Conservation (phyloP, 2,113 vertebrate genomes). For the Lanius collurio region DNA sequence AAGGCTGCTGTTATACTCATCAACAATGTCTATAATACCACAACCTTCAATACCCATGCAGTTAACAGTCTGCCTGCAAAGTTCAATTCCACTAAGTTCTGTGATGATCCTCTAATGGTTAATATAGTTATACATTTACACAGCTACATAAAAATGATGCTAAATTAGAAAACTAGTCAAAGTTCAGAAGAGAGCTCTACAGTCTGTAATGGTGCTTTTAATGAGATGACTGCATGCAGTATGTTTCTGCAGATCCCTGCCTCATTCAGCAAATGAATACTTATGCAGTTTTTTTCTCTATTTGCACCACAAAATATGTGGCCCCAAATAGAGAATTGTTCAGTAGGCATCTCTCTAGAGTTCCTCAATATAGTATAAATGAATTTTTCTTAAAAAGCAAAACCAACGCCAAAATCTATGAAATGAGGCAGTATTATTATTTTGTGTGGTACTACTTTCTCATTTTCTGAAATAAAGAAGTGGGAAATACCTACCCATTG, state of each 20-base stretch:
- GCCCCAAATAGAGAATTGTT: background rate
- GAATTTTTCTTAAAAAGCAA: background rate
- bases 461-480: background rate
- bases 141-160: background rate
- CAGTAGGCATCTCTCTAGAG: background rate
- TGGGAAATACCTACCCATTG: background rate
- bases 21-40: background rate
- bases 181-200: background rate
- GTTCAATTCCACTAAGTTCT: background rate
- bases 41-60: background rate
- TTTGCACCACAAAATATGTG: background rate
- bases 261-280: background rate
- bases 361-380: background rate
- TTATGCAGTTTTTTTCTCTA: background rate
- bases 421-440: background rate
- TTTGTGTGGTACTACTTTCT: background rate
- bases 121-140: background rate
- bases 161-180: constrained; percentile 1
- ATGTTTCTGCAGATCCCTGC: background rate
- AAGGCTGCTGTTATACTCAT: background rate
- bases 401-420: background rate
- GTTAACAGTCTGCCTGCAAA: background rate
- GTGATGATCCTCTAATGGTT: background rate
- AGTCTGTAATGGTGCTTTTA: background rate
- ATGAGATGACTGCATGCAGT: background rate